phyloP scores from a whole-genome alignment of 2,797 vertebrate genomes.

The Gorsachius magnificus region DNA sequence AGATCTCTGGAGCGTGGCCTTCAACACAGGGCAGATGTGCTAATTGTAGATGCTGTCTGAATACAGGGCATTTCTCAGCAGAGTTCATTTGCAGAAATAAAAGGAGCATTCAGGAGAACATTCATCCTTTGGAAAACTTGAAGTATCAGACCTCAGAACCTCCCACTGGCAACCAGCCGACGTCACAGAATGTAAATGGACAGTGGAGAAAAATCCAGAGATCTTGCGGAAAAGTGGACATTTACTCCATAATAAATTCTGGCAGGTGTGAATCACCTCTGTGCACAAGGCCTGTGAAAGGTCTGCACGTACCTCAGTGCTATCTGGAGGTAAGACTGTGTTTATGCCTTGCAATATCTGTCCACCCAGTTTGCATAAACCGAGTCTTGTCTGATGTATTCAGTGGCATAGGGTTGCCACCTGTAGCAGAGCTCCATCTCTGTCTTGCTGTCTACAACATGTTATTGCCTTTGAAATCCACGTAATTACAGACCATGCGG shows the following conservation, averaged over 20 bases:
- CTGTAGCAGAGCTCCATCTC: not conserved
- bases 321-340: not conserved
- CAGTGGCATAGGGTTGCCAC: not conserved
- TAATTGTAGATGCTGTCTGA: not conserved
- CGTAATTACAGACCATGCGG: not conserved
- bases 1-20: not conserved
- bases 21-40: not conserved
- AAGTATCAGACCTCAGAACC: slow-evolving; percentile 34
- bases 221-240: not conserved
- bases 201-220: not conserved
- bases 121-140: slow-evolving; percentile 42
- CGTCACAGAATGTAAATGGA: not conserved
- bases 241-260: not conserved
- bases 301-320: not conserved
- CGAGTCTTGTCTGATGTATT: not conserved
- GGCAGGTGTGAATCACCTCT: not conserved
- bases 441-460: not conserved
- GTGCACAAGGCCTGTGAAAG: not conserved
- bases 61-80: not conserved
- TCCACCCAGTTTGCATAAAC: not conserved
- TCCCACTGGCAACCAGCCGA: not conserved
- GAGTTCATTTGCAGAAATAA: not conserved
- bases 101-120: slow-evolving; percentile 22
- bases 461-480: not conserved
- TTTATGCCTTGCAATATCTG: not conserved